Evolutionary conservation across 2,888 invertebrate genomes (phyloP).

Genomic region (Meteorus cinctellus): DNA sequence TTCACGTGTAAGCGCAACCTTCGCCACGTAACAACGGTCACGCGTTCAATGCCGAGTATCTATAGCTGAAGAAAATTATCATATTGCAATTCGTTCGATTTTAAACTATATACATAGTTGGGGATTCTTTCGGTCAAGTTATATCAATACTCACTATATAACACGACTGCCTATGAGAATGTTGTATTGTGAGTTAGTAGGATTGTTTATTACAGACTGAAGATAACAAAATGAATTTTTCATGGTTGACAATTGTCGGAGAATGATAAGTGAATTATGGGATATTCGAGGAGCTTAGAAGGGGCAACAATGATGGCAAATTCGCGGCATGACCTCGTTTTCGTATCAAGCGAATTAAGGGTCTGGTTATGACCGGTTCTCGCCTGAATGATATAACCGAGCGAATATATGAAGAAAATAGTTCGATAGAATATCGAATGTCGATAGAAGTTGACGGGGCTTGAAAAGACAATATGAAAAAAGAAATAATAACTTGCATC

Average conservation of each 20-base stretch:
- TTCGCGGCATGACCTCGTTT: slow-evolving; percentile 34
- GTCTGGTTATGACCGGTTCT: slow-evolving; percentile 31
- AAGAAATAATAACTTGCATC: neutral
- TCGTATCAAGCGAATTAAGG: slow-evolving; percentile 29
- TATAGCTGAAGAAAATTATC: neutral
- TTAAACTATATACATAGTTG: neutral
- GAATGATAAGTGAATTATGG: neutral
- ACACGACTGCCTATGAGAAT: neutral
- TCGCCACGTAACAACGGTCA: neutral
- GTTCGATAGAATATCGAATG: too few relatives aligned
- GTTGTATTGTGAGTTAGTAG: neutral
- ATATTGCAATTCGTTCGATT: neutral
- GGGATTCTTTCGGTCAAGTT: neutral
- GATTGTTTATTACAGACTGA: neutral
- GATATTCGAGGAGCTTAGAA: neutral
- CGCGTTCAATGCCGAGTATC: neutral
- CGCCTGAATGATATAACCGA: slow-evolving; percentile 10
- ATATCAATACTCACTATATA: neutral
- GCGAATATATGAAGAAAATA: too few relatives aligned
- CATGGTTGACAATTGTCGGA: slow-evolving; percentile 9
- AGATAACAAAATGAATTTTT: neutral
- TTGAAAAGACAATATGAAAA: too few relatives aligned
- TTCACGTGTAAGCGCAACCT: neutral
- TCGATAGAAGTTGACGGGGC: too few relatives aligned
- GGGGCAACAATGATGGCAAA: neutral